Conservation (phyloP, 2,113 vertebrate genomes). For the Herpailurus yagouaroundi region DNA sequence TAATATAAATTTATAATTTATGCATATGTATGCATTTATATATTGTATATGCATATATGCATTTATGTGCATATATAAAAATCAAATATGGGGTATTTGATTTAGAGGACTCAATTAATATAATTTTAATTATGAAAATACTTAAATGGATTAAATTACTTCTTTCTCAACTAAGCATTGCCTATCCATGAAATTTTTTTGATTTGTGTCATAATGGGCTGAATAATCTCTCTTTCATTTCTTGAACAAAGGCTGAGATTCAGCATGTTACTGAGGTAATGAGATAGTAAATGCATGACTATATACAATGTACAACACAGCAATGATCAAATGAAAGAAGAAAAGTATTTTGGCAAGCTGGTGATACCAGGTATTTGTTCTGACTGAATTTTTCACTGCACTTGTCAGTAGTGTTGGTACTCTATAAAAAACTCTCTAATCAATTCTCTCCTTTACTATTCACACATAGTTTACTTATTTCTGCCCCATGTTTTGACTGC, state of each 20-base stretch:
- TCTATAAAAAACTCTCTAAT: not conserved
- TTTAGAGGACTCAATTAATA: slow-evolving; percentile 46
- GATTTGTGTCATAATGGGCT: not conserved
- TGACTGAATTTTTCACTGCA: not conserved
- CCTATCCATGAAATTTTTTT: not conserved
- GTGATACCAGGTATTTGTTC: not conserved
- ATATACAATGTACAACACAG: not conserved
- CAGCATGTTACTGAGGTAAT: not conserved
- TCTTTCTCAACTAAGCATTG: not conserved
- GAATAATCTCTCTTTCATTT: not conserved
- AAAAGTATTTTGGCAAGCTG: not conserved
- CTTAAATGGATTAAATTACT: slow-evolving; percentile 16
- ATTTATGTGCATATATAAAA: slow-evolving; percentile 49
- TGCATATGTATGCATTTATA: not conserved
- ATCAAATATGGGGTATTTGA: not conserved
- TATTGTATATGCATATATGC: not conserved
- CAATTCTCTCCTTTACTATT: not conserved
- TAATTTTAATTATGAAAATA: slow-evolving; percentile 65
- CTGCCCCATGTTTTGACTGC: slow-evolving; percentile 36
- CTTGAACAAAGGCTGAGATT: not conserved
- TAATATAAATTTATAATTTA: slow-evolving; percentile 45
- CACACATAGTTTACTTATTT: not conserved
- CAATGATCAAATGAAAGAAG: not conserved
- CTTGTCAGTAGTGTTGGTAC: not conserved
- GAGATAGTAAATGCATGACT: not conserved